These are phyloP conservation scores for Luperina testacea DNA, from an alignment of 2,888 invertebrate genomes.

Conservation along the genomic window DNA sequence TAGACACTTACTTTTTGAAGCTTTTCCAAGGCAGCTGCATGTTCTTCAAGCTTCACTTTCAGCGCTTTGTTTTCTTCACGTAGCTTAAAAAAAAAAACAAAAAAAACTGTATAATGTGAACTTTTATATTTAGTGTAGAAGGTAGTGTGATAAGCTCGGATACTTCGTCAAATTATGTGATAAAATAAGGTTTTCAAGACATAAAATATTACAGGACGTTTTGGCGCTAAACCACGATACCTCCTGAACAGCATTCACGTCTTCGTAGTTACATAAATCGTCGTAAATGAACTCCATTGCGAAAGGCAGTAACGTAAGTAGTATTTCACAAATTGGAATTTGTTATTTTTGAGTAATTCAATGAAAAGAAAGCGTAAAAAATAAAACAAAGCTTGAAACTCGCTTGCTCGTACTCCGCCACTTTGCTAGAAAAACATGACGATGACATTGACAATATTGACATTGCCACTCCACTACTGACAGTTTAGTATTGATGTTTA, in stretches of 20 bases:
- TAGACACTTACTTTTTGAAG: conserved; percentile 82
- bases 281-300: conserved; percentile 82
- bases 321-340: not conserved
- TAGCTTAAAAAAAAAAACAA: conserved; percentile 76
- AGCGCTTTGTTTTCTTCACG: conserved; percentile 80
- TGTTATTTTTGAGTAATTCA: not conserved
- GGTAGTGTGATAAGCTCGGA: not conserved
- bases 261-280: conserved; percentile 83
- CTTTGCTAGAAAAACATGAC: conserved; percentile 6
- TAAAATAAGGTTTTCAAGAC: not conserved
- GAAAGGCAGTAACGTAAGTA: not conserved
- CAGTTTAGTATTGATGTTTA: not conserved
- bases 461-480: not conserved
- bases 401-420: not conserved
- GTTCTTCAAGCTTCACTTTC: conserved; percentile 78
- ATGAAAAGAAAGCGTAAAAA: not conserved
- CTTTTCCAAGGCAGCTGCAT: conserved; percentile 73
- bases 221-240: conserved; percentile 85
- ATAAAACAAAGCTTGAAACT: not conserved
- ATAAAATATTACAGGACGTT: conserved; percentile 57
- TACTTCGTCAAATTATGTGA: not conserved
- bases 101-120: not conserved
- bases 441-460: too few species aligned
- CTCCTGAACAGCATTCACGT: conserved; percentile 77
- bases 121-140: not conserved